Evolutionary conservation across 2,888 invertebrate genomes (phyloP).

Genomic region (Spisula solida): DNA sequence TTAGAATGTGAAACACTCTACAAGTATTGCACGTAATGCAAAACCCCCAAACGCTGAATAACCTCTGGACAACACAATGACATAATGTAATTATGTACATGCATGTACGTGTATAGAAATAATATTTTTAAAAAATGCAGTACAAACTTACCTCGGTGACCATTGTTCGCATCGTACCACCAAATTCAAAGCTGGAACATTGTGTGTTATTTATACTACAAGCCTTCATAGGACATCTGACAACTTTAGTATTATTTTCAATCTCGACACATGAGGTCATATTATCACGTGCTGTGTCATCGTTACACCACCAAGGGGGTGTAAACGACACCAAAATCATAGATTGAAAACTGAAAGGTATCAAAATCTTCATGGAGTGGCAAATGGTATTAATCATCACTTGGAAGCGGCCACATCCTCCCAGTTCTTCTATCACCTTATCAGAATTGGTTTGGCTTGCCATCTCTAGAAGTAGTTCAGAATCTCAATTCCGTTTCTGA

Average conservation of each 20-base stretch:
- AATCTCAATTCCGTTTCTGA: not conserved
- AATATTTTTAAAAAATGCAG: too few relatives aligned
- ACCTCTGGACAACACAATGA: too few relatives aligned
- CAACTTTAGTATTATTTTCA: not conserved
- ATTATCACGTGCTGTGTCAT: not conserved
- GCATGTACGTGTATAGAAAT: too few relatives aligned
- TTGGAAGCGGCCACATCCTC: slow-evolving; percentile 59
- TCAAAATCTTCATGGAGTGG: slow-evolving; percentile 47
- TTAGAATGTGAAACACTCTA: too few relatives aligned
- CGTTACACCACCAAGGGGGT: slow-evolving; percentile 51
- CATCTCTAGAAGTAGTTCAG: not conserved
- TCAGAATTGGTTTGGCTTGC: slow-evolving; percentile 32
- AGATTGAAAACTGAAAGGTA: slow-evolving; percentile 25
- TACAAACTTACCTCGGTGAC: slow-evolving; percentile 40
- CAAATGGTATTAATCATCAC: slow-evolving; percentile 30
- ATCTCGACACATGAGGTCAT: slow-evolving; percentile 6
- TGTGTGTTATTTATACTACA: slow-evolving; percentile 41
- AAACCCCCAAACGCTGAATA: too few relatives aligned
- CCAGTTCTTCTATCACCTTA: slow-evolving; percentile 48
- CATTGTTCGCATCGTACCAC: slow-evolving; percentile 29
- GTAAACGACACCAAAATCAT: slow-evolving; percentile 27
- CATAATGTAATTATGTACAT: too few relatives aligned
- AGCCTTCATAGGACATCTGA: slow-evolving; percentile 26
- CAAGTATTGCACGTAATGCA: too few relatives aligned
- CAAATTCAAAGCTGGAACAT: slow-evolving; percentile 49